These are phyloP conservation scores for Microdon myrmicae DNA, from an alignment of 2,888 invertebrate species.

Conservation along the genomic window DNA sequence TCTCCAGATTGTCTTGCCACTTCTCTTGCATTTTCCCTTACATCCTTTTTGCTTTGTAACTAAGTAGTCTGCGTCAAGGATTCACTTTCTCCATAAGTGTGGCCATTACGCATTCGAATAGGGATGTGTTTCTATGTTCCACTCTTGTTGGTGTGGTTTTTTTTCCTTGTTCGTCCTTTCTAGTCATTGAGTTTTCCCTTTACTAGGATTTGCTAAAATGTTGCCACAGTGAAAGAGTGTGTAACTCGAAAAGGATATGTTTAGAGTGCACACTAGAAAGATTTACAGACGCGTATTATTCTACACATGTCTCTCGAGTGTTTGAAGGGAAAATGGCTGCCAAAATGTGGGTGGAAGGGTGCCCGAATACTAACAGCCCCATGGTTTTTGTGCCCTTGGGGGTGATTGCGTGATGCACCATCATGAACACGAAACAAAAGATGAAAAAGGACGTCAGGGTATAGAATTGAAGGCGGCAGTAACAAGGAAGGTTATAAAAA, in stretches of 20 bases:
- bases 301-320: conserved; percentile 35
- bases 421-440: conserved; percentile 22
- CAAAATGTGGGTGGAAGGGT: conserved; percentile 19
- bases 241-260: conserved; percentile 41
- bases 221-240: conserved; percentile 39
- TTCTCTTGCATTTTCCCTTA: neutral
- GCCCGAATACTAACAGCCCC: conserved; percentile 14
- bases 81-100: conserved; percentile 37
- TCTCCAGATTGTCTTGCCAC: conserved; percentile 16
- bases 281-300: conserved; percentile 47
- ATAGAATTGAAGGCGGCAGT: conserved; percentile 1
- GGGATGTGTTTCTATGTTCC: conserved; percentile 21
- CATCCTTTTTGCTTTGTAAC: conserved; percentile 1
- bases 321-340: conserved; percentile 27
- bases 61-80: conserved; percentile 31
- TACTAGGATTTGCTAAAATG: conserved; percentile 33
- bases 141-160: neutral
- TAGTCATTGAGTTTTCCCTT: conserved; percentile 34
- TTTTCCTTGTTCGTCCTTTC: neutral
- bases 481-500: conserved; percentile 9
- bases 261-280: conserved; percentile 43
- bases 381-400: conserved; percentile 7
- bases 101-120: conserved; percentile 49
- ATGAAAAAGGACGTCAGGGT: conserved; percentile 9
- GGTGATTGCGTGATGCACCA: conserved; percentile 44